Evolutionary conservation across 2,888 invertebrate species (phyloP), one percentile per base, ranked within the genome.

Genomic region (Acronicta alni): DNA sequence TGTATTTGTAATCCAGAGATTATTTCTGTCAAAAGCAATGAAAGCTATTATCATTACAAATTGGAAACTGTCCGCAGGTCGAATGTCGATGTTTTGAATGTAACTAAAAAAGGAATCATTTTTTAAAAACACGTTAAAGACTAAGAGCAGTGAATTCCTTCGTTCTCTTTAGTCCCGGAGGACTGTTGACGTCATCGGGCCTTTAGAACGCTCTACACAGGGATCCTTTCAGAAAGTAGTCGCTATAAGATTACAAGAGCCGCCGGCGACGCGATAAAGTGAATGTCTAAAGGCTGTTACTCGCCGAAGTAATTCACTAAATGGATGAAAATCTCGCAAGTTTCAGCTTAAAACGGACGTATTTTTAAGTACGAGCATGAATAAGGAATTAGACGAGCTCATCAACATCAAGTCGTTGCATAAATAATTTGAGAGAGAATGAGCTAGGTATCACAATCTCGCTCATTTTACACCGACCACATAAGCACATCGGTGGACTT

Each of bases 301-400:
- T 37, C 49, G 17, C 23, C 48, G 43, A 41, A 55, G 45, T 68
- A 72, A 60, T 60, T 54, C 51, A 46, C 53, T 18, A 59, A 63
- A 66, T 66, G 51, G 42, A 58, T 49, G 35, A 62, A n/a, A 60
- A 70, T 65, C 56, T 67, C 56, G n/a, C 23, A 39, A 44, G 41
- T 54, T 53, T 54, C 20, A 15, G 8, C 44, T 23, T 52, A 17
- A 67, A 51, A 57, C 32, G 32, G 47, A 23, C 39, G 47, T 52
- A 58, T 57, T 62, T 62, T 62, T 57, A 59, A 66, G 51, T 55
- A 39, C 32, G 46, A 38, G 52, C 61, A 41, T 65, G 55, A 69
- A 72, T 73, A 72, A 57, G 47, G 66, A 67, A 77, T 70, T 44
- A 60, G 52, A 9, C 64, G 44, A 58, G 45, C 67, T 72, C 77